These are phyloP conservation scores for Cyclophora punctaria DNA, from an alignment of 2,888 invertebrate species.

Conservation along the genomic window DNA sequence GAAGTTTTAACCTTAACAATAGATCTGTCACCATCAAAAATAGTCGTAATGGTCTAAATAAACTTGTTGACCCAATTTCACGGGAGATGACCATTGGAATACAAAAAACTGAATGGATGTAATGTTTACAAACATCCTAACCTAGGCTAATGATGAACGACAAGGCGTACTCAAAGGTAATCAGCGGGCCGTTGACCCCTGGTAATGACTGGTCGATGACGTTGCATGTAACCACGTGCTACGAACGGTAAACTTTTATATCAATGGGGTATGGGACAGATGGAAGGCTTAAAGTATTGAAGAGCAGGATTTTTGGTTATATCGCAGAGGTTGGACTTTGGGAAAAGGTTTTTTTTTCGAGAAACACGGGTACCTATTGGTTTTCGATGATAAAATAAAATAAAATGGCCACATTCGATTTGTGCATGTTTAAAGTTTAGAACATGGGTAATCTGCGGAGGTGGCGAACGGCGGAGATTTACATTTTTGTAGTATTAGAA, in stretches of 20 bases:
- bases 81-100: slow-evolving; percentile 35
- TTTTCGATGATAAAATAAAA: no score
- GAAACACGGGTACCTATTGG: no score
- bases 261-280: slow-evolving; percentile 40
- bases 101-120: slow-evolving; percentile 52
- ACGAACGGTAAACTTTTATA: slow-evolving; percentile 23
- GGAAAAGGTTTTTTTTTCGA: slow-evolving; percentile 2
- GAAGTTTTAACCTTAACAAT: slow-evolving; percentile 6
- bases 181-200: slow-evolving; percentile 68
- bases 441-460: no score
- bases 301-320: no score
- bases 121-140: slow-evolving; percentile 74
- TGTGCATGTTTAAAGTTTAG: no score
- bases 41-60: not conserved
- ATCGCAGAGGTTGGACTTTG: slow-evolving; percentile 23
- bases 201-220: slow-evolving; percentile 73
- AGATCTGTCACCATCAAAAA: not conserved
- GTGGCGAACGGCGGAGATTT: no score
- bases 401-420: no score
- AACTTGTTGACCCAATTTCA: slow-evolving; percentile 43
- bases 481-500: no score
- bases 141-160: slow-evolving; percentile 74
- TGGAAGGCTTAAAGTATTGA: slow-evolving; percentile 4
- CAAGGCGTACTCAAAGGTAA: slow-evolving; percentile 68
- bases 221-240: slow-evolving; percentile 65